Base-by-base conservation (phyloP, 2,797 vertebrate species). In the Danio kyathit region DNA sequence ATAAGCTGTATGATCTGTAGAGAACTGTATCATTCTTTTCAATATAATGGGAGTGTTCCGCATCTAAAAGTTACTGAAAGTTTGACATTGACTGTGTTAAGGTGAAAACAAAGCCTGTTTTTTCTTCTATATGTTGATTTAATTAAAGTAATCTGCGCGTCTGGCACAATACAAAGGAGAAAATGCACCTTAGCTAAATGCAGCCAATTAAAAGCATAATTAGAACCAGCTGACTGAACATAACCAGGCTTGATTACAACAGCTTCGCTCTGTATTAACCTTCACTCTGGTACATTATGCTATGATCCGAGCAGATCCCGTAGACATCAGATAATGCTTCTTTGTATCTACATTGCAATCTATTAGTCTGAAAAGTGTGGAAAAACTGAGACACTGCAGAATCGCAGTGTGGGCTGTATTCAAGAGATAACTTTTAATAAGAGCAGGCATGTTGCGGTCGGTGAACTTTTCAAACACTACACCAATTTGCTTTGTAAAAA, bases 291-390 rank as follows among this genome's bases (percentile, higher is more conserved):
- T 40, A 71, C 38, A 63, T 71, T 61, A 29, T 21, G 19, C 13
- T 63, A n/a, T 54, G 57, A 72, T 44, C 38, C 2, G 6, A 61
- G 14, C 12, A 52, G 57, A 54, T 69, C 43, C 57, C 5, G 29
- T 57, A 51, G 13, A 63, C 10, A 29, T 46, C 38, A 56, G 49
- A 66, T 65, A 44, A 65, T 54, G 38, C 13, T 46, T n/a, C 13
- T 29, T 76, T 46, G 41, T 57, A 66, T 57, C 63, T 77, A 46
- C 72, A 63, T 64, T 73, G 11, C 38, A 44, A 80, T 73, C 57
- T 66, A 44, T 76, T 9, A 21, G 48, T 19, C 16, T 64, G 17
- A 6, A 64, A 72, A 56, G 16, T 43, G 16, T 69, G 59, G 56
- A 64, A 57, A 73, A 7, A 63, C 40, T n/a, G 14, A n/a, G 29